These are phyloP conservation scores for Xiphophorus hellerii DNA, from an alignment of 2,113 vertebrate species.

Conservation along the genomic window DNA sequence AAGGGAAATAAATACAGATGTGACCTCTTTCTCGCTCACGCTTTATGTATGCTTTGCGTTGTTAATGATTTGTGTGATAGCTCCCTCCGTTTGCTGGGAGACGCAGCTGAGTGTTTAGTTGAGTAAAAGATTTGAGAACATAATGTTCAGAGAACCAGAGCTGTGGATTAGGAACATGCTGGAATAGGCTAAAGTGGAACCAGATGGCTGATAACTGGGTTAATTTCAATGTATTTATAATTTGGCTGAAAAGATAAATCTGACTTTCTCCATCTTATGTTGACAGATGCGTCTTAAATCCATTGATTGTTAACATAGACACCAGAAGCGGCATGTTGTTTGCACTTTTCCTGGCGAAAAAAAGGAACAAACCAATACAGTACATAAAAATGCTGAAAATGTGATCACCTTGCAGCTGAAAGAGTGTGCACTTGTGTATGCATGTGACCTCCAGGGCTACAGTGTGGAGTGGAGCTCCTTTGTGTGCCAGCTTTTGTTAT, in stretches of 20 bases:
- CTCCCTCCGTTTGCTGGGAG: slow-evolving; percentile 20
- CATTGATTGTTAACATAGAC: neutral
- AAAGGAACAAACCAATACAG: neutral
- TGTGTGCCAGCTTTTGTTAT: slow-evolving; percentile 62
- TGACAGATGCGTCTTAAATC: neutral
- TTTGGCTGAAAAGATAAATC: too few species aligned
- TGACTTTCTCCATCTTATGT: neutral
- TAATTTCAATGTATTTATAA: neutral
- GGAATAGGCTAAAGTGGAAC: neutral
- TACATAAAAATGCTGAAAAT: slow-evolving; percentile 3
- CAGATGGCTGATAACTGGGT: neutral
- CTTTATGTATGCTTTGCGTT: neutral
- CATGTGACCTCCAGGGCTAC: slow-evolving; percentile 4
- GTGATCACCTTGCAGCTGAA: slow-evolving; percentile 1
- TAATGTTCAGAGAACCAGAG: slow-evolving; percentile 17
- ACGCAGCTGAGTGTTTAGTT: neutral
- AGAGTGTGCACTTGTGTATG: neutral
- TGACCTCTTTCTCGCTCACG: neutral
- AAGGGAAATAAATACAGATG: slow-evolving; percentile 18
- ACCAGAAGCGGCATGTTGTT: neutral
- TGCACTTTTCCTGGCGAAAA: slow-evolving; percentile 3
- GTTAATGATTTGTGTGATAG: neutral
- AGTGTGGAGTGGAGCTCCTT: slow-evolving; percentile 28
- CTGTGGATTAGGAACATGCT: neutral
- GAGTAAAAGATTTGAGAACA: slow-evolving; percentile 27